These are phyloP conservation scores for Phaethornis superciliosus DNA, from an alignment of 2,113 vertebrate species.

Conservation along the genomic window DNA sequence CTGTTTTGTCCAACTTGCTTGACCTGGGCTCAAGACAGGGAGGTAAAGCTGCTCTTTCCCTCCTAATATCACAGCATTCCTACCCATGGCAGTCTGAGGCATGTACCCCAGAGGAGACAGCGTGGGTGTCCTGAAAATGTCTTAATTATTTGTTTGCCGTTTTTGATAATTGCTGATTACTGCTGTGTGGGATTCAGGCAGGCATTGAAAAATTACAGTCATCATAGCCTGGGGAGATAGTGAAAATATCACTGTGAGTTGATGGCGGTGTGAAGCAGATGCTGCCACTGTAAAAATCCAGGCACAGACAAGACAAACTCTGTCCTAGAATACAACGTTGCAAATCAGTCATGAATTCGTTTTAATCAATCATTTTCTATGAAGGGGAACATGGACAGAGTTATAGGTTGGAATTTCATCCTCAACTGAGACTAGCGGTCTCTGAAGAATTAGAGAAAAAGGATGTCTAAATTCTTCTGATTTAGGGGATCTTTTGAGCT, in stretches of 20 bases:
- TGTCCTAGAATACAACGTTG: not conserved
- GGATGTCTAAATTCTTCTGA: not conserved
- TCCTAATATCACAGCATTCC: not conserved
- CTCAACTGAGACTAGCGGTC: not conserved
- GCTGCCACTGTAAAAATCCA: not conserved
- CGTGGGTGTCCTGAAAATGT: not conserved
- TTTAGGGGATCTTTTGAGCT: not conserved
- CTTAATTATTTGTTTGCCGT: slow-evolving; percentile 51
- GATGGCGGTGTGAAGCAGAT: not conserved
- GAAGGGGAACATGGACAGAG: not conserved
- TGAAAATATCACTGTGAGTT: not conserved
- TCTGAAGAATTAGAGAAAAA: not conserved
- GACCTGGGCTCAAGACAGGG: not conserved
- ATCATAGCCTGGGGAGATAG: slow-evolving; percentile 12
- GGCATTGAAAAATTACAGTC: slow-evolving; percentile 14
- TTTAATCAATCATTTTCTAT: not conserved
- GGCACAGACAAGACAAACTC: not conserved
- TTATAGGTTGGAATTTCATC: not conserved
- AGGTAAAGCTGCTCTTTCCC: not conserved
- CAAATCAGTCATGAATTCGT: not conserved
- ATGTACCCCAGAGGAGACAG: not conserved
- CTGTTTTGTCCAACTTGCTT: not conserved
- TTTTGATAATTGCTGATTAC: slow-evolving; percentile 52
- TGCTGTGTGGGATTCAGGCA: slow-evolving; percentile 31
- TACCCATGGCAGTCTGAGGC: not conserved